These are phyloP conservation scores for Drosophila eugracilis DNA, from an alignment of 1,140 invertebrate genomes.

Conservation along the genomic window DNA sequence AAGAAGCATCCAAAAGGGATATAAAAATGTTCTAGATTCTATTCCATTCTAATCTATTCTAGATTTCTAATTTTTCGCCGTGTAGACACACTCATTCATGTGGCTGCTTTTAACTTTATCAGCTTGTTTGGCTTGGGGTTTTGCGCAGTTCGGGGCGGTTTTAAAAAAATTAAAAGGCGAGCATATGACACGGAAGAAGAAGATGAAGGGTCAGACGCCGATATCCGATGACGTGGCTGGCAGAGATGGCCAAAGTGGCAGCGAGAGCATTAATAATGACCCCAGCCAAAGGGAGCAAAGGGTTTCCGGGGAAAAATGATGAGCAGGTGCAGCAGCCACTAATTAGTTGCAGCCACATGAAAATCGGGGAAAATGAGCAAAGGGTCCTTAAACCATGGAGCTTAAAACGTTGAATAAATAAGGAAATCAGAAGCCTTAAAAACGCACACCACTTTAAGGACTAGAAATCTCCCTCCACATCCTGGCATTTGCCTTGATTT, in stretches of 20 bases:
- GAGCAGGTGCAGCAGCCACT: conserved; percentile 49
- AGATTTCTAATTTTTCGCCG: conserved; percentile 2
- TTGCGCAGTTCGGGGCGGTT: conserved; percentile 17
- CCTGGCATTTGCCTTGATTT: conserved; percentile 71
- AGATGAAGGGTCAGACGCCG: conserved; percentile 36
- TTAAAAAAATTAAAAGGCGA: conserved; percentile 31
- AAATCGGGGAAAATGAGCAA: conserved; percentile 10
- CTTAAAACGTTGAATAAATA: conserved; percentile 1
- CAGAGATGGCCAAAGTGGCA: conserved; percentile 22
- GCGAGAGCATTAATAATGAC: conserved; percentile 31
- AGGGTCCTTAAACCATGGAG: conserved; percentile 2
- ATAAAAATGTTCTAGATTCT: no score
- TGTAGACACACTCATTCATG: conserved; percentile 18
- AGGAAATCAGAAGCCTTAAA: conserved; percentile 30
- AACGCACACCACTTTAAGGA: background rate
- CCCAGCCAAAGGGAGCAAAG: conserved; percentile 13
- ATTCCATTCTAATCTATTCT: no score
- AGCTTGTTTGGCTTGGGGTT: conserved; percentile 63
- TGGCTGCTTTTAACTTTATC: conserved; percentile 77
- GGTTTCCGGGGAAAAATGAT: conserved; percentile 2
- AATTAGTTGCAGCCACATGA: conserved; percentile 51
- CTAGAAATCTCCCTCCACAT: conserved; percentile 25
- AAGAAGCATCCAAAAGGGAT: background rate
- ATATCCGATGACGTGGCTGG: conserved; percentile 50
- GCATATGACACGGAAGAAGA: conserved; percentile 36